These are phyloP conservation scores for Microchrysa polita DNA, from an alignment of 2,888 invertebrate genomes.

Conservation along the genomic window DNA sequence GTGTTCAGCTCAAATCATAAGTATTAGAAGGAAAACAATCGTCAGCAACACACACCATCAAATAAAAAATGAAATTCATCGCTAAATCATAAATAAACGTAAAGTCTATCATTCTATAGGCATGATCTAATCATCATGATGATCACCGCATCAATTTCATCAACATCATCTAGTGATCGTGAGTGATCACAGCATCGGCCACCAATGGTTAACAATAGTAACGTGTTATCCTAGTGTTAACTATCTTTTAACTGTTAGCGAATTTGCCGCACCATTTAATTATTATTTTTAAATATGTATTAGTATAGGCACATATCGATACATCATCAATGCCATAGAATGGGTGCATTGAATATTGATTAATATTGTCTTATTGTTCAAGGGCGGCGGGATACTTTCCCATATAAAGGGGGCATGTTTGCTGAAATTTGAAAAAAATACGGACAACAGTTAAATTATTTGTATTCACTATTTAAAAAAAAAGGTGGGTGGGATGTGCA, in stretches of 20 bases:
- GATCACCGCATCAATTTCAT: conserved; percentile 15
- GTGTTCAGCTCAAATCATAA: neutral
- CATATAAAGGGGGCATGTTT: too few species aligned
- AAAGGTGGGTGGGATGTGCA: too few species aligned
- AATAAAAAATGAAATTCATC: conserved; percentile 46
- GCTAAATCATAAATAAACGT: conserved; percentile 47
- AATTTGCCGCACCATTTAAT: conserved; percentile 47
- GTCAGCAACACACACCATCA: too few species aligned
- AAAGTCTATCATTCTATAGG: conserved; percentile 25
- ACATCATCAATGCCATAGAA: too few species aligned
- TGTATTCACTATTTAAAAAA: too few species aligned
- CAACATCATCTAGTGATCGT: conserved; percentile 19
- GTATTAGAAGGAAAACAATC: too few species aligned
- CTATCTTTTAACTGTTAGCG: conserved; percentile 47
- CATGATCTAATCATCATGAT: conserved; percentile 12
- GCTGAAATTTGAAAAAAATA: too few species aligned
- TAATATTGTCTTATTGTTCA: too few species aligned
- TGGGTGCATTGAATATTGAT: too few species aligned
- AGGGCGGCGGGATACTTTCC: too few species aligned
- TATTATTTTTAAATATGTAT: conserved; percentile 7
- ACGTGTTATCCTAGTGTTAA: conserved; percentile 46
- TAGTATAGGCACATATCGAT: too few species aligned
- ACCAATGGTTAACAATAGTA: conserved; percentile 9
- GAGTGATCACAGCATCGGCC: neutral
- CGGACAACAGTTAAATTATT: too few species aligned